Conservation (phyloP, 92 coral and sea anemone genomes). For the Zoanthus sansibaricus region DNA sequence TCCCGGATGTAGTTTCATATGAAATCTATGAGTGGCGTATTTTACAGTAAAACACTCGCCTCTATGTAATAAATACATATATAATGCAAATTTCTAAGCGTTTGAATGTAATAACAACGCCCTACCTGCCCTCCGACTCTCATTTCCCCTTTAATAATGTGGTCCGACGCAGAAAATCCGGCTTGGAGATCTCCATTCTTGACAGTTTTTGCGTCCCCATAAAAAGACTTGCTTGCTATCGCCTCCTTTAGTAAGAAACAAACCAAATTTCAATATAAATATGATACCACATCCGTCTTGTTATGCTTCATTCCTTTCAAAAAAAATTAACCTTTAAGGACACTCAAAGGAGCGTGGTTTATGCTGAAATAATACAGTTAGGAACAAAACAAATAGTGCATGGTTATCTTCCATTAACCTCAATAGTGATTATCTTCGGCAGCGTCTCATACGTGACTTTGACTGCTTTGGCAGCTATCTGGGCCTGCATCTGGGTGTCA, state of each 20-base stretch:
- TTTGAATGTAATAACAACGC: neutral
- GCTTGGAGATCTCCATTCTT: slow-evolving; percentile 76
- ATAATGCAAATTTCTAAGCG: no score
- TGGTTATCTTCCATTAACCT: slow-evolving; percentile 50
- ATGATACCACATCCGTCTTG: no score
- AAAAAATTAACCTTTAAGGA: no score
- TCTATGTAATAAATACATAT: no score
- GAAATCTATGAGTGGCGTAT: no score
- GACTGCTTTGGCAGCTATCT: slow-evolving; percentile 84
- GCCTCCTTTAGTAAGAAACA: slow-evolving; percentile 67
- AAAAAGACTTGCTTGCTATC: slow-evolving; percentile 74
- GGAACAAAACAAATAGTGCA: neutral
- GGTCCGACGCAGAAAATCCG: slow-evolving; percentile 79
- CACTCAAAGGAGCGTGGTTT: no score
- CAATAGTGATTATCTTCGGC: slow-evolving; percentile 80
- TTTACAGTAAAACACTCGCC: no score
- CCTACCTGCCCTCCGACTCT: slow-evolving; percentile 87
- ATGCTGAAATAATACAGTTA: neutral
- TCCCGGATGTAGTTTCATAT: no score
- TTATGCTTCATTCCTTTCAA: no score
- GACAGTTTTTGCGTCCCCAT: slow-evolving; percentile 42
- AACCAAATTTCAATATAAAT: neutral
- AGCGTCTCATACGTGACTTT: slow-evolving; percentile 78
- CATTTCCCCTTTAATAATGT: slow-evolving; percentile 89
- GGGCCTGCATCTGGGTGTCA: slow-evolving; percentile 93